Evolutionary conservation across 2,113 vertebrate genomes (phyloP).

Genomic region (Osmerus mordax): DNA sequence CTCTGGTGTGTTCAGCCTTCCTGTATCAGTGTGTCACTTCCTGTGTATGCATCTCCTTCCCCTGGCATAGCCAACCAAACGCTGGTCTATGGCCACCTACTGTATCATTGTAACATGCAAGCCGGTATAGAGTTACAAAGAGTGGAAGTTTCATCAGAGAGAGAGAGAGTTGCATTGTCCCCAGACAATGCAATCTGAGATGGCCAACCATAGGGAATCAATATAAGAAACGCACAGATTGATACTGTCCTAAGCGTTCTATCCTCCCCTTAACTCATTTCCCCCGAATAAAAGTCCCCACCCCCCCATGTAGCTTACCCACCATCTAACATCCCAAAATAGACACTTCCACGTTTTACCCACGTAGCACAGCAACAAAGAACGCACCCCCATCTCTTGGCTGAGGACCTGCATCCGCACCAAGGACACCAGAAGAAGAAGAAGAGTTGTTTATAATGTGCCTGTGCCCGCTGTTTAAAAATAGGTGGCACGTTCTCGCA

Average conservation of each 20-base stretch:
- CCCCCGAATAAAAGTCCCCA: constrained; percentile 46
- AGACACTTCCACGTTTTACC: constrained; percentile 40
- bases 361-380: constrained; percentile 20
- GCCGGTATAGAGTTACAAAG: constrained; percentile 47
- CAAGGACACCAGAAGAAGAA: constrained; percentile 18
- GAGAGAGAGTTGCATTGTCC: constrained; percentile 41
- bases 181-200: constrained; percentile 54
- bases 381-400: constrained; percentile 10
- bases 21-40: too few relatives aligned
- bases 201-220: constrained; percentile 59
- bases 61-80: background rate
- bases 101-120: background rate
- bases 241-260: constrained; percentile 55
- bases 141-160: constrained; percentile 48
- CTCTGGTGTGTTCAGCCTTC: constrained; percentile 5
- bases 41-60: background rate
- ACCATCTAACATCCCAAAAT: constrained; percentile 49
- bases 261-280: constrained; percentile 37
- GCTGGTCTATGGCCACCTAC: background rate
- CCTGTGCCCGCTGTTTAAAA: constrained; percentile 18
- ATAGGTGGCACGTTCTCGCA: constrained; percentile 25
- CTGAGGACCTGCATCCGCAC: constrained; percentile 21
- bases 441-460: background rate
- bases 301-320: constrained; percentile 17
- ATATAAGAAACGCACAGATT: constrained; percentile 60